A percentile compares a stretch with the other conserved stretches of the same genome.
These are phyloP conservation scores for Leptobrachium ailaonicum DNA, from an alignment of 2,113 vertebrate genomes.

Conservation along the genomic window DNA sequence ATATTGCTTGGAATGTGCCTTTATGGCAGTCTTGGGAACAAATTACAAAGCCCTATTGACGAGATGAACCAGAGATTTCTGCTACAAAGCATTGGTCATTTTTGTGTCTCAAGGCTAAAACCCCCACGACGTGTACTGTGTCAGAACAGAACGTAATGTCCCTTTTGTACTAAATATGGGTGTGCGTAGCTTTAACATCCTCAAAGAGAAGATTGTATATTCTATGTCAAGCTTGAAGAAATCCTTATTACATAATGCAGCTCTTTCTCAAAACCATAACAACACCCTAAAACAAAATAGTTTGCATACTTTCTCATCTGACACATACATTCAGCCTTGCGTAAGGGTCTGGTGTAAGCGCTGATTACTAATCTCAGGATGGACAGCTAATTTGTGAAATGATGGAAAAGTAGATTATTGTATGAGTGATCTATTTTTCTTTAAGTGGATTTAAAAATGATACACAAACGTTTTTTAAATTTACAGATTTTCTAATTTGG, in stretches of 20 bases:
- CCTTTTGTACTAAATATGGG: constrained; percentile 25
- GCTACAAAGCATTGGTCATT: constrained; percentile 35
- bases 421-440: too few species aligned
- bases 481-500: too few species aligned
- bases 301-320: constrained; percentile 25
- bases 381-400: too few species aligned
- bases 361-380: too few species aligned
- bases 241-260: constrained; percentile 47
- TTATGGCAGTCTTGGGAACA: constrained; percentile 33
- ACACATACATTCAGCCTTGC: background rate
- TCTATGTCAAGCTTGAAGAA: constrained; percentile 49
- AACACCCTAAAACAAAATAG: constrained; percentile 53
- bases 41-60: constrained; percentile 40
- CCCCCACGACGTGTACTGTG: constrained; percentile 45
- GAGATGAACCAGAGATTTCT: background rate
- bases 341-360: background rate
- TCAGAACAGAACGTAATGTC: constrained; percentile 41
- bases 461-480: too few species aligned
- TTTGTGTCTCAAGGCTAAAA: constrained; percentile 32
- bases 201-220: constrained; percentile 39
- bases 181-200: constrained; percentile 6
- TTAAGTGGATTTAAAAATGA: too few species aligned
- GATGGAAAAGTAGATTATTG: too few species aligned
- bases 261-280: constrained; percentile 54
- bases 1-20: constrained; percentile 41